A percentile compares a stretch with the other conserved stretches of the same genome.
These are phyloP conservation scores for Formicarius rufipectus DNA, from an alignment of 2,113 vertebrate genomes.

Conservation along the genomic window DNA sequence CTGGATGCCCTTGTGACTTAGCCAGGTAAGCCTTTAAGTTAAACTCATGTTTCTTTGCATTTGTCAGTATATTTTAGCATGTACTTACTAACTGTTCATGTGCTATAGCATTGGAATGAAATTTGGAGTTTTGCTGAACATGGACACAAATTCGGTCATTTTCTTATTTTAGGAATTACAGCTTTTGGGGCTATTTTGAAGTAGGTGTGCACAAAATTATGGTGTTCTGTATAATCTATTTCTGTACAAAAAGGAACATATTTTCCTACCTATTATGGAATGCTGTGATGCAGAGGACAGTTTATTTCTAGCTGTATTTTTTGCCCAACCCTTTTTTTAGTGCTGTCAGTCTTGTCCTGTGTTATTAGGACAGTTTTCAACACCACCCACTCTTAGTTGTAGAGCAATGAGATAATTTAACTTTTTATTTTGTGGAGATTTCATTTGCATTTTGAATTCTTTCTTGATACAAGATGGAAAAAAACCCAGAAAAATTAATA, in stretches of 20 bases:
- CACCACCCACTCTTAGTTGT: not conserved
- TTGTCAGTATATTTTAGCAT: not conserved
- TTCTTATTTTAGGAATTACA: not conserved
- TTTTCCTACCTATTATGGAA: constrained; percentile 48
- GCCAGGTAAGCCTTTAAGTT: not conserved
- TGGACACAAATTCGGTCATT: not conserved
- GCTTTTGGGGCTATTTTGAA: not conserved
- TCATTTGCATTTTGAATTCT: not conserved
- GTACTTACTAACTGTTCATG: not conserved
- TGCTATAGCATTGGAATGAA: not conserved
- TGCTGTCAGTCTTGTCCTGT: constrained; percentile 39
- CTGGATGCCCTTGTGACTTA: not conserved
- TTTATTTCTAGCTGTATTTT: constrained; percentile 53
- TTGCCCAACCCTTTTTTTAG: constrained; percentile 26
- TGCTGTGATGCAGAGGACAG: constrained; percentile 1
- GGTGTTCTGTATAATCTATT: constrained; percentile 16
- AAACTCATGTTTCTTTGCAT: not conserved
- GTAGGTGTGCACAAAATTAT: constrained; percentile 35
- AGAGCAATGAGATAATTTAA: not conserved
- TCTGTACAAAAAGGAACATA: constrained; percentile 21
- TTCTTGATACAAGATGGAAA: not conserved
- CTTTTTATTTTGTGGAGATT: not conserved
- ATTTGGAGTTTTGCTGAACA: not conserved
- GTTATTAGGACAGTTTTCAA: constrained; percentile 54
- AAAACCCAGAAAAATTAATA: not conserved